Evolutionary conservation across 92 coral and sea anemone genomes (phyloP).

Genomic region (Galaxea fascicularis): DNA sequence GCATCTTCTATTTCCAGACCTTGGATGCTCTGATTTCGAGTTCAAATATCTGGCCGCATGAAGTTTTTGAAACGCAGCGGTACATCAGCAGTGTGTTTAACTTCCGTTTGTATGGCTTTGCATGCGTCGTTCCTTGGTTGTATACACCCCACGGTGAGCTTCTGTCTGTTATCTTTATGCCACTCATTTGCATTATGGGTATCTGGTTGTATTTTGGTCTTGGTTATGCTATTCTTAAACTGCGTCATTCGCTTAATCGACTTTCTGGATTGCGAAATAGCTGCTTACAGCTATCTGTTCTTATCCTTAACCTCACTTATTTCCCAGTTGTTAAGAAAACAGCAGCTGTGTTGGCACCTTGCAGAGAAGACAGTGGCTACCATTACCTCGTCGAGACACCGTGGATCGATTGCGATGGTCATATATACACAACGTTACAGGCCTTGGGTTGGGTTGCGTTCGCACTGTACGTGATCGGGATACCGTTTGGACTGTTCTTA

Average conservation of each 20-base stretch:
- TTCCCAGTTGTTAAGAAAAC: slow-evolving; percentile 84
- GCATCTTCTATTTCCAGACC: slow-evolving; percentile 79
- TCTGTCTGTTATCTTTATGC: slow-evolving; percentile 56
- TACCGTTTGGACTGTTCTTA: slow-evolving; percentile 72
- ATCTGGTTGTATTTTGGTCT: slow-evolving; percentile 56
- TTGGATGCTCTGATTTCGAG: slow-evolving; percentile 82
- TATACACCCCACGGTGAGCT: slow-evolving; percentile 77
- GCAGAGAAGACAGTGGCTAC: slow-evolving; percentile 51
- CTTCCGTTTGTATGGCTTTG: slow-evolving; percentile 73
- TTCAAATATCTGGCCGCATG: slow-evolving; percentile 69
- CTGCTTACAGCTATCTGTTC: slow-evolving; percentile 68
- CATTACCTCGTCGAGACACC: slow-evolving; percentile 67
- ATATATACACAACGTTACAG: slow-evolving; percentile 48
- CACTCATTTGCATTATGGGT: slow-evolving; percentile 45
- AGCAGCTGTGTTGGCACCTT: slow-evolving; percentile 68
- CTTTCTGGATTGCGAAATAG: slow-evolving; percentile 12
- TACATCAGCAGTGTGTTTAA: slow-evolving; percentile 76
- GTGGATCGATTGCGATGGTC: slow-evolving; percentile 77
- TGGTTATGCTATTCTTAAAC: neutral
- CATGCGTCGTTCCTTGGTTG: slow-evolving; percentile 72
- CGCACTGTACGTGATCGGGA: slow-evolving; percentile 71
- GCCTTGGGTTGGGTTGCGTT: slow-evolving; percentile 62
- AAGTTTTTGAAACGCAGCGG: slow-evolving; percentile 63
- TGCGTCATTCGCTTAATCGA: neutral
- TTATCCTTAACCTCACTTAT: slow-evolving; percentile 70